Conservation (phyloP, 2,113 vertebrate species). For the Dendrocopos noguchii region DNA sequence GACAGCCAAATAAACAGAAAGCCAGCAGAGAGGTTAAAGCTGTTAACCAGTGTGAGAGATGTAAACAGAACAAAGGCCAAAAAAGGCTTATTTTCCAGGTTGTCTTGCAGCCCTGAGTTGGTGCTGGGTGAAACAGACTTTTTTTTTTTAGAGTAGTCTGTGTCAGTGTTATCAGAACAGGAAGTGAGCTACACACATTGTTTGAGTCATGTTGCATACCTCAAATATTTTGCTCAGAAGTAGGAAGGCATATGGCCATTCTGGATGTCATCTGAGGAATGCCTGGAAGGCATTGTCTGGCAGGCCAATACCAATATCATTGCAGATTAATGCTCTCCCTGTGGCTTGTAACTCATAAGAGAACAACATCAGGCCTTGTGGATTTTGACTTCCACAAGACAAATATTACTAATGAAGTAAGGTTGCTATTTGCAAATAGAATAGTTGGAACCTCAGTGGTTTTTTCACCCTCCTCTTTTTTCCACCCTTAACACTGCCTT, state of each 20-base stretch:
- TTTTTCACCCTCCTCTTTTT: not conserved
- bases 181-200: not conserved
- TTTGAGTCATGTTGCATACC: constrained; percentile 12
- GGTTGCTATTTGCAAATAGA: not conserved
- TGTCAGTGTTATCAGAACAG: not conserved
- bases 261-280: constrained; percentile 29
- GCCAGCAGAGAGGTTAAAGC: not conserved
- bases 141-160: not conserved
- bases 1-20: not conserved
- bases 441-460: not conserved
- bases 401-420: not conserved
- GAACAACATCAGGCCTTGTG: not conserved
- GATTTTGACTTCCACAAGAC: not conserved
- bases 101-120: not conserved
- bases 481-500: not conserved
- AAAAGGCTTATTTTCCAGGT: not conserved
- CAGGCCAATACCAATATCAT: not conserved
- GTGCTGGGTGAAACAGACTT: not conserved
- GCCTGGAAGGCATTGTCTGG: constrained; percentile 27
- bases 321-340: not conserved
- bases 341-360: not conserved
- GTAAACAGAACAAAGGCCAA: not conserved
- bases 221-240: constrained; percentile 50
- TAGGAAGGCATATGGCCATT: constrained; percentile 6
- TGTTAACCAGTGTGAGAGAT: not conserved